Percentiles rank a stretch among this genome's conserved stretches.
Evolutionary conservation across 2,888 invertebrate species (phyloP).

Genomic region (Apocheima hispidaria): DNA sequence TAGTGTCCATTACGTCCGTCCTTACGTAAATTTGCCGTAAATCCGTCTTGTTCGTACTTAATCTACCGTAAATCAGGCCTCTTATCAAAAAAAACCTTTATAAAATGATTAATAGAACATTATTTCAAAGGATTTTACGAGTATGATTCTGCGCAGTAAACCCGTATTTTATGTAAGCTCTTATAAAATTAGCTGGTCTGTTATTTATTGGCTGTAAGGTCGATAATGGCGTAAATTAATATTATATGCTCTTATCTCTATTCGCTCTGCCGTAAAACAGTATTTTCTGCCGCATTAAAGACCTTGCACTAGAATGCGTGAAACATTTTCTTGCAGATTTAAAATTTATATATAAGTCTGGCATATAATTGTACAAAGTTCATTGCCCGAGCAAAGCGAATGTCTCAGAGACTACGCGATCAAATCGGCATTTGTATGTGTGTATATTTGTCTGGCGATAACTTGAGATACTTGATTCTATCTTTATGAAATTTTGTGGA

Average conservation of each 20-base stretch:
- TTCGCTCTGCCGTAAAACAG: conserved; percentile 9
- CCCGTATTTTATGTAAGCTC: conserved; percentile 38
- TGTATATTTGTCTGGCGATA: no score
- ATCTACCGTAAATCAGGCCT: conserved; percentile 53
- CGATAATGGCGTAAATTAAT: conserved; percentile 32
- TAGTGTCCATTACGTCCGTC: conserved; percentile 42
- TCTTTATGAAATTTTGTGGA: no score
- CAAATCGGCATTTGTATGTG: no score
- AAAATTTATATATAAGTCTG: no score
- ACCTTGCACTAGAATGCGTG: conserved; percentile 8
- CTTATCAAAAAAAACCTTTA: conserved; percentile 57
- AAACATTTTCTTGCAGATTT: background rate
- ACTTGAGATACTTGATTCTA: no score
- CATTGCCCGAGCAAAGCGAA: no score
- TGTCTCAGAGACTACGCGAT: no score
- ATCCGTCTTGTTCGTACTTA: conserved; percentile 40
- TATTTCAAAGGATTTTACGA: conserved; percentile 30
- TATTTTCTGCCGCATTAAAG: conserved; percentile 1
- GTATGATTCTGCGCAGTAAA: conserved; percentile 26
- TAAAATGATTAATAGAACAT: conserved; percentile 54
- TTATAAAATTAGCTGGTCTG: conserved; percentile 39
- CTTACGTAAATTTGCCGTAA: conserved; percentile 34
- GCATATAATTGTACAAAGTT: no score
- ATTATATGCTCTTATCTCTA: conserved; percentile 20
- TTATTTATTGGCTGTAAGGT: conserved; percentile 22